These are phyloP conservation scores for Urechis unicinctus DNA, from an alignment of 2,888 invertebrate species.

Conservation along the genomic window DNA sequence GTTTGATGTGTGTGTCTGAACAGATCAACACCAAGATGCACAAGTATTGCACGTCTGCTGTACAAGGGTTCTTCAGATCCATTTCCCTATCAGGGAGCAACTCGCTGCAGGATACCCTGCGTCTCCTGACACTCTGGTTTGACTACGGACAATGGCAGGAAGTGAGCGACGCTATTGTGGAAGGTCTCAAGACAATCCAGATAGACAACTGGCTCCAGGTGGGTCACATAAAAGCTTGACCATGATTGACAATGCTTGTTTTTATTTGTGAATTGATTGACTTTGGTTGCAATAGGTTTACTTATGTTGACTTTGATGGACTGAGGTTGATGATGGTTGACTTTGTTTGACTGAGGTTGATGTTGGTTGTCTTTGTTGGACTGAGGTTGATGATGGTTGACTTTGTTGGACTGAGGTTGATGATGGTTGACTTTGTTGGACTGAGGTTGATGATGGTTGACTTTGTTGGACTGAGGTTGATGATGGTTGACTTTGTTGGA, in stretches of 20 bases:
- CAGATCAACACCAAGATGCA: slow-evolving; percentile 38
- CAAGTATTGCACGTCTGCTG: slow-evolving; percentile 84
- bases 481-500: too few relatives aligned
- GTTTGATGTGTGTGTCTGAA: too few relatives aligned
- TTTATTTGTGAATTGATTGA: background rate
- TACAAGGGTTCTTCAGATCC: slow-evolving; percentile 91
- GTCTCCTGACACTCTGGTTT: slow-evolving; percentile 92
- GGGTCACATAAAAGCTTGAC: slow-evolving; percentile 6
- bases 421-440: too few relatives aligned
- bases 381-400: background rate
- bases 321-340: too few relatives aligned
- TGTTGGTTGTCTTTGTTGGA: background rate
- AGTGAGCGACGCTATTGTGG: slow-evolving; percentile 86
- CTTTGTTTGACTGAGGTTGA: too few relatives aligned
- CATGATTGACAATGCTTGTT: background rate
- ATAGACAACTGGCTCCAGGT: slow-evolving; percentile 97
- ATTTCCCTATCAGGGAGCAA: slow-evolving; percentile 82
- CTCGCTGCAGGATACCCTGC: slow-evolving; percentile 90
- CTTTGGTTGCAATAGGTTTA: too few relatives aligned
- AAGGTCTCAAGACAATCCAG: slow-evolving; percentile 86
- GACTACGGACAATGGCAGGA: slow-evolving; percentile 92
- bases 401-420: too few relatives aligned
- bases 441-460: too few relatives aligned
- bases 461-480: too few relatives aligned
- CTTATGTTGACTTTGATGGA: too few relatives aligned